Base-by-base conservation (phyloP, 1,140 invertebrate species). In the Pseudomyrmex cubaensis region DNA sequence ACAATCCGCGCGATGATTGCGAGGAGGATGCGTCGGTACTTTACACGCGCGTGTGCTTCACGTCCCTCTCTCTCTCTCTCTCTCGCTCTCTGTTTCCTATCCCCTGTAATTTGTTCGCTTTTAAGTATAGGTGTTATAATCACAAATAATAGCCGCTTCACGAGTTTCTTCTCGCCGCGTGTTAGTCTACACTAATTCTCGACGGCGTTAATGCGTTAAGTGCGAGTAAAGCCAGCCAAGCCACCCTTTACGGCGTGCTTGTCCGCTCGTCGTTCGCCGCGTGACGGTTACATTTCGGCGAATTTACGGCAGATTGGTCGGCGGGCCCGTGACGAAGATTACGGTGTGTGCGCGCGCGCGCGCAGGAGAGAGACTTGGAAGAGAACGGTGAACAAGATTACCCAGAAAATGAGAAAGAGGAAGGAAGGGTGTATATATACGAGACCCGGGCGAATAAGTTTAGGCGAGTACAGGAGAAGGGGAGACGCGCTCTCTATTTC, bases 391-490 rank as follows among this genome's bases (percentile, higher is more conserved):
- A 82, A 75, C 80, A 73, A 76, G 82, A 87, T 85, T 82, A 75
- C 75, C 75, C 69, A 69, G 67, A 80, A 80, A 80, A 70, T 76
- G 77, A 85, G 77, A 78, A 82, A 88, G 75, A 82, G 62, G 64
- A 13, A 35, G 35, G 35, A 35, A 35, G 35, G 35, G 35, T 35
- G 35, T 35, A 35, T 59, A 54, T 57, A 48, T 70, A 59, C 20
- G 62, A 78, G 54, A 7, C 12, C 50, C 12, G 76, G 52, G 54
- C 76, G 54, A 72, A 72, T 59, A 80, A 48, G 66, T 80, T 70
- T 44, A 48, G 44, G 66, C 20, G 64, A 35, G 25, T 44, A 52
- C 15, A 4, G n/a, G 17, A 12, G n/a, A 22, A 44, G 22, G 17
- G n/a, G 12, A 22, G 20, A 15, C n/a, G n/a, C 76, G 2, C 67